Evolutionary conservation across 2,888 invertebrate species (phyloP), one percentile per base, ranked within the genome.

Genomic region (Girardia tigrina): DNA sequence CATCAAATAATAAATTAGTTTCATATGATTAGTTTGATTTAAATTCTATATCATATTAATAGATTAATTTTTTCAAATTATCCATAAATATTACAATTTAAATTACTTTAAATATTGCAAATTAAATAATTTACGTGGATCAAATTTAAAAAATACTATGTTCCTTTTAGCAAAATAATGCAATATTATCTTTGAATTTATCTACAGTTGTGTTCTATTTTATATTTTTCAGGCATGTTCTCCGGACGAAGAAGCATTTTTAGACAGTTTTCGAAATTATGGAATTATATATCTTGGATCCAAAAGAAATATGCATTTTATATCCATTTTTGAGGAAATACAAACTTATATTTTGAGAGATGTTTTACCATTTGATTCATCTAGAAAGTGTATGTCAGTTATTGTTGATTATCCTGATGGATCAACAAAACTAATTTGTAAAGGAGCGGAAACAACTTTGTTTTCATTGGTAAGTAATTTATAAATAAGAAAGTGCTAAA

Each of bases 171-270:
- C n/a, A n/a, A n/a, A n/a, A n/a, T n/a, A n/a, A n/a, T n/a, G n/a
- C n/a, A n/a, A n/a, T n/a, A n/a, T n/a, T n/a, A n/a, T n/a, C n/a
- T n/a, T n/a, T n/a, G n/a, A n/a, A n/a, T n/a, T n/a, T n/a, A n/a
- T n/a, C n/a, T n/a, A n/a, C n/a, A n/a, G n/a, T n/a, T n/a, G n/a
- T n/a, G n/a, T n/a, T n/a, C n/a, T n/a, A n/a, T n/a, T n/a, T n/a
- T n/a, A n/a, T n/a, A n/a, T 20, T 72, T 6, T 72, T 6, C 26
- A 75, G 75, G 82, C 84, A 0, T 90, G 91, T 28, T 93, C 92
- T 81, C 92, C 94, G 0, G 94, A 94, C 83, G 94, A 94, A 83
- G 92, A 93, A 79, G 92, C 94, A 0, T 85, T 94, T n/a, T 90
- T 94, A 0, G 92, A 92, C 82, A 91, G 91, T 0, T 12, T n/a